Evolutionary conservation across 2,888 invertebrate genomes (phyloP), one percentile per base, ranked within the genome.

Genomic region (Andrena dorsata): DNA sequence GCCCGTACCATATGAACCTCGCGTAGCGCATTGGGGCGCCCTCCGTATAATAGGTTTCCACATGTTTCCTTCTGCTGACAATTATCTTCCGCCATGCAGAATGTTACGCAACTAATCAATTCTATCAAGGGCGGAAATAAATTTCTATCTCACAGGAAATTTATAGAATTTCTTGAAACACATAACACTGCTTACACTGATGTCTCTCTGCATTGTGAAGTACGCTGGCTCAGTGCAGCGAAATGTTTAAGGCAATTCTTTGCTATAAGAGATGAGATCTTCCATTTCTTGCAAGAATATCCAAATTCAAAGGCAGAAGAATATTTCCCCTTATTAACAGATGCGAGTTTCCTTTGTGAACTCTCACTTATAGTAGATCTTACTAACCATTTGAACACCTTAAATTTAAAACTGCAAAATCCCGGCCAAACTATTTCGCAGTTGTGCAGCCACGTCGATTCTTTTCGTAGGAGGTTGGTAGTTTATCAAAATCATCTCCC

Each of bases 141-240:
- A 68, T 60, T 75, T 60, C n/a, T n/a, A n/a, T n/a, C n/a, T n/a
- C n/a, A n/a, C n/a, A n/a, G n/a, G n/a, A 68, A 35, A 68, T 60
- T 75, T 60, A 26, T 58, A 10, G 23, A 32, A 10, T 75, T 75
- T 51, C 49, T 75, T 7, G 0, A 68, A 51, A n/a, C 75, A 8
- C 76, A 69, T 63, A 64, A 69, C 10, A 41, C 63, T 20, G 49
- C 65, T 13, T 65, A 35, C 1, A 41, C 8, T 8, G 41, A 72
- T 53, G 16, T 72, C 0, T 53, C n/a, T 28, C 10, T 73, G 1
- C 28, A 73, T 30, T 65, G n/a, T 7, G 20, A 58, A 28, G 20
- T 73, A n/a, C 28, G 64, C 2, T 73, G 64, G 56, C 32, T 73
- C 8, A 64, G 47, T 41, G 64, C 73, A 26, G 41, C 26, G 51